These are phyloP conservation scores for Cotesia typhae DNA, from an alignment of 1,140 invertebrate species.

Conservation along the genomic window DNA sequence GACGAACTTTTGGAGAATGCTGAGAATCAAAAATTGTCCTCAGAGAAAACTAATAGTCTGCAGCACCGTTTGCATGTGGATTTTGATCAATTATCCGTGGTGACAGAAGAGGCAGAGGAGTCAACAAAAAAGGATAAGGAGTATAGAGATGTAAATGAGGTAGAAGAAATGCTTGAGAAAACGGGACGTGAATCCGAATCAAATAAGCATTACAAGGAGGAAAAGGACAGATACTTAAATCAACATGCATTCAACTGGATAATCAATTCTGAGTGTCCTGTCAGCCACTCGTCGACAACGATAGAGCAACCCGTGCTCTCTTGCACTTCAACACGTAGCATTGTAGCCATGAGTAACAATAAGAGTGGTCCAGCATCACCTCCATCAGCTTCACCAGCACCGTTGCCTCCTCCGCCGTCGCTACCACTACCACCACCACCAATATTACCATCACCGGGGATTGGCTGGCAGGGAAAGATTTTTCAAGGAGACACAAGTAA, in stretches of 20 bases:
- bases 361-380: conserved; percentile 11
- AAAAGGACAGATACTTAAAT: conserved; percentile 23
- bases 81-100: conserved; percentile 79
- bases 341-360: conserved; percentile 23
- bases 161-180: conserved; percentile 20
- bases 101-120: conserved; percentile 73
- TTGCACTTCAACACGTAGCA: conserved; percentile 16
- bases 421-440: conserved; percentile 5
- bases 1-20: conserved; percentile 57
- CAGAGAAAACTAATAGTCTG: conserved; percentile 47
- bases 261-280: conserved; percentile 32
- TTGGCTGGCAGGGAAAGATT: conserved; percentile 29
- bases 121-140: conserved; percentile 50
- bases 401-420: neutral
- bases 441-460: neutral
- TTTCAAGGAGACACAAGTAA: conserved; percentile 25
- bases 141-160: conserved; percentile 35
- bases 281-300: conserved; percentile 18
- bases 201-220: conserved; percentile 8
- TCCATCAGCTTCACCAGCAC: too few relatives aligned
- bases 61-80: conserved; percentile 65
- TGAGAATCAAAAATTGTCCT: conserved; percentile 58
- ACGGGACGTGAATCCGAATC: conserved; percentile 20
- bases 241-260: conserved; percentile 34
- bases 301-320: conserved; percentile 20